Percentiles rank a stretch among this genome's conserved stretches.
Evolutionary conservation across 2,113 vertebrate genomes (phyloP).

Genomic region (Neolamprologus toae): DNA sequence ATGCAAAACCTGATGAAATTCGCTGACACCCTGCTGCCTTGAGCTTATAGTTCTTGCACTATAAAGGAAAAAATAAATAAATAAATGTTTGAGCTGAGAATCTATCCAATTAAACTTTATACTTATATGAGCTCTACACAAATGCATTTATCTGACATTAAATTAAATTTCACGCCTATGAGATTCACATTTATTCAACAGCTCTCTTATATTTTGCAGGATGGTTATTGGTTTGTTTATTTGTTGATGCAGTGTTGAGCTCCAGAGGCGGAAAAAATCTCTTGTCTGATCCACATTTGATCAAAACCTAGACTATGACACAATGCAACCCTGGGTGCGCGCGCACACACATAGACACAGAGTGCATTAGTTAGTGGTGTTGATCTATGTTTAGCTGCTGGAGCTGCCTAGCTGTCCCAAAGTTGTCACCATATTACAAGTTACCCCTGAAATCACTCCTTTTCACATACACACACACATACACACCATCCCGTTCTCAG

Average conservation of each 20-base stretch:
- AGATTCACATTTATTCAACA: not conserved
- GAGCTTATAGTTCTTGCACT: not conserved
- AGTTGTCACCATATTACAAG: slow-evolving; percentile 37
- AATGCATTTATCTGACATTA: not conserved
- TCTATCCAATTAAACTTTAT: not conserved
- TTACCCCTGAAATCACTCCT: slow-evolving; percentile 3
- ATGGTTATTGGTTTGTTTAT: slow-evolving; percentile 11
- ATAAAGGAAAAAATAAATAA: not conserved
- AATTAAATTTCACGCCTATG: not conserved
- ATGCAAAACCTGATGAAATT: slow-evolving; percentile 16
- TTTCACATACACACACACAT: slow-evolving; percentile 1
- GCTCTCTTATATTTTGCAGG: not conserved
- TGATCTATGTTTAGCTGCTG: slow-evolving; percentile 48
- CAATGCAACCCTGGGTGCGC: not conserved
- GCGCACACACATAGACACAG: not conserved
- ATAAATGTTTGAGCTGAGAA: not conserved
- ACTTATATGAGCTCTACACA: not conserved
- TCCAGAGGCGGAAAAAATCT: not conserved
- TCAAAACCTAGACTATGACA: slow-evolving; percentile 40
- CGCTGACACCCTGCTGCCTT: not conserved
- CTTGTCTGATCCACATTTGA: slow-evolving; percentile 27
- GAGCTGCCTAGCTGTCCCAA: slow-evolving; percentile 40
- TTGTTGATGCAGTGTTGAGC: slow-evolving; percentile 6
- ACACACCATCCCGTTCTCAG: not conserved
- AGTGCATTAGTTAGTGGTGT: slow-evolving; percentile 31